These are phyloP conservation scores for Sebastes itinus DNA, from an alignment of 2,797 vertebrate species.

Conservation along the genomic window DNA sequence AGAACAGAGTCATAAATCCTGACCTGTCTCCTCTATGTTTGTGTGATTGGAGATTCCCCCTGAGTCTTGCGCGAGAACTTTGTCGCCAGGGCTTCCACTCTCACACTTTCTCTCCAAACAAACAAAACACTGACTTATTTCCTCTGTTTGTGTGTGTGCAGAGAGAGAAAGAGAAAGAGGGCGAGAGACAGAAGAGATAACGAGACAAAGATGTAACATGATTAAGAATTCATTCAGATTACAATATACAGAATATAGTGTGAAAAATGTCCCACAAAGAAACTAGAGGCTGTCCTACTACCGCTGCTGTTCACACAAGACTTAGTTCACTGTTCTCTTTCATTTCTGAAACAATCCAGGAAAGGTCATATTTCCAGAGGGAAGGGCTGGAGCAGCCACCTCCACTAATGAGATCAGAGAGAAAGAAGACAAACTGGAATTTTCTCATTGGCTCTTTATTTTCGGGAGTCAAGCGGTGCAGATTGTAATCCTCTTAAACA, in stretches of 20 bases:
- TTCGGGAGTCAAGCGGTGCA: constrained; percentile 10
- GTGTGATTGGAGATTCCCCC: constrained; percentile 75
- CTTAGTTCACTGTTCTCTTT: constrained; percentile 42
- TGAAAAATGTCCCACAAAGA: background rate
- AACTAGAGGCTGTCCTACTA: constrained; percentile 4
- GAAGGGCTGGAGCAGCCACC: constrained; percentile 26
- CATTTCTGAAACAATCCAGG: constrained; percentile 45
- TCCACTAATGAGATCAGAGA: constrained; percentile 48
- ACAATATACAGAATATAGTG: background rate
- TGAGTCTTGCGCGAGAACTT: constrained; percentile 77
- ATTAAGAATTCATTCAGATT: constrained; percentile 8
- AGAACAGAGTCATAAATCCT: constrained; percentile 76
- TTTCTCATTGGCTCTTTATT: constrained; percentile 38
- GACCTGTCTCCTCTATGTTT: constrained; percentile 74
- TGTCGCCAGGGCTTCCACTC: constrained; percentile 73
- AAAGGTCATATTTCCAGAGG: constrained; percentile 55
- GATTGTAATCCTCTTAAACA: constrained; percentile 32
- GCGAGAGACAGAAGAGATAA: constrained; percentile 1
- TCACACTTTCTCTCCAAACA: constrained; percentile 68
- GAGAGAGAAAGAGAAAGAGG: background rate
- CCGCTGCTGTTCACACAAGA: constrained; percentile 14
- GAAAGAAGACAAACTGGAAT: constrained; percentile 43
- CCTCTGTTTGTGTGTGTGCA: constrained; percentile 40
- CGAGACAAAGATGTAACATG: background rate
- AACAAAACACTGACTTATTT: constrained; percentile 66